Evolutionary conservation across 2,113 vertebrate species (phyloP).

Genomic region (Cyprinodon brontotheroides): DNA sequence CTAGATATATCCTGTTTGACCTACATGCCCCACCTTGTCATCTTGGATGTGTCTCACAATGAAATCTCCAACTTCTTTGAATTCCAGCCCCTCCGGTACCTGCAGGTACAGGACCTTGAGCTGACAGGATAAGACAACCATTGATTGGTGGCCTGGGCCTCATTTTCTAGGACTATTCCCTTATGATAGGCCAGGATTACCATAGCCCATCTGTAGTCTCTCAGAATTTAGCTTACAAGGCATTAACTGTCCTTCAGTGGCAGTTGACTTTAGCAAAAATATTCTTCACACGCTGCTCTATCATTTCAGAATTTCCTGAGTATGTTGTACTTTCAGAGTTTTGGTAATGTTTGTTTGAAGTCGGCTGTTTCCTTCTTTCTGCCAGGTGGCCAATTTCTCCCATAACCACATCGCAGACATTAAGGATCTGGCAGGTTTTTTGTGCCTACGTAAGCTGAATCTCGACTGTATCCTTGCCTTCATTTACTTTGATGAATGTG

Average conservation of each 20-base stretch:
- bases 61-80: conserved; percentile 83
- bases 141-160: conserved; percentile 59
- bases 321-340: conserved; percentile 6
- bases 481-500: not conserved
- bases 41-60: conserved; percentile 88
- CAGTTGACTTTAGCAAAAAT: conserved; percentile 46
- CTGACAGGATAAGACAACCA: conserved; percentile 63
- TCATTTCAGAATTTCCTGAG: conserved; percentile 2
- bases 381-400: conserved; percentile 90
- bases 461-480: conserved; percentile 92
- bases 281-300: conserved; percentile 5
- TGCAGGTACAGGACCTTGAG: conserved; percentile 83
- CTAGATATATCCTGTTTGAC: conserved; percentile 91
- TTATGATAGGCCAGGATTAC: conserved; percentile 56
- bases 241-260: conserved; percentile 66
- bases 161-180: conserved; percentile 59
- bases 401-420: conserved; percentile 87
- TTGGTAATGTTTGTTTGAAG: conserved; percentile 15
- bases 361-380: conserved; percentile 36
- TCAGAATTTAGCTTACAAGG: conserved; percentile 64
- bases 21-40: conserved; percentile 86
- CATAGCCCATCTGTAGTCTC: conserved; percentile 71
- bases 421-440: conserved; percentile 83
- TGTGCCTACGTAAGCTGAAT: conserved; percentile 80
- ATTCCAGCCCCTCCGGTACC: conserved; percentile 87